phyloP scores from a whole-genome alignment of 1,140 invertebrate species.

The Heliconius himera region DNA sequence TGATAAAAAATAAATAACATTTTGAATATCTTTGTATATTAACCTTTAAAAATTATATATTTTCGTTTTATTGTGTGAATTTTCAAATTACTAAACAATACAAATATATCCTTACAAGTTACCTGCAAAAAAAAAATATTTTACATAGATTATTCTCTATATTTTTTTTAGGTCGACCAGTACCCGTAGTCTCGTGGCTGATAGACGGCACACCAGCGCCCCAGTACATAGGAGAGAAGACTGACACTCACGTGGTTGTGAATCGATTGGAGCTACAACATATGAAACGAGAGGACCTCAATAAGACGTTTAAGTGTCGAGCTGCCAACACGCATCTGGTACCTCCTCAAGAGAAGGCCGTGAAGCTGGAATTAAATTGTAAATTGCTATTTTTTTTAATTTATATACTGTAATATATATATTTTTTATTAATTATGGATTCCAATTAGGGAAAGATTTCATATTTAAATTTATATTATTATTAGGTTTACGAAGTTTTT shows the following conservation, averaged over 20 bases:
- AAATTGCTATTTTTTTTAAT: conserved; percentile 70
- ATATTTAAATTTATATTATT: no score
- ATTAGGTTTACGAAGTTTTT: no score
- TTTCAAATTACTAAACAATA: no score
- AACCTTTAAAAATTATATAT: no score
- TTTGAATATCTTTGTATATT: no score
- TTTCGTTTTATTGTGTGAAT: no score
- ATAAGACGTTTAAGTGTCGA: conserved; percentile 91
- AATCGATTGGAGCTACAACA: conserved; percentile 88
- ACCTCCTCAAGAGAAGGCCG: conserved; percentile 88
- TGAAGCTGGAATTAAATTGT: conserved; percentile 90
- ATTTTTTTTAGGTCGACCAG: conserved; percentile 86
- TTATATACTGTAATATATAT: neutral
- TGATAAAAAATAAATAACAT: no score
- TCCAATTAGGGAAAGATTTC: no score
- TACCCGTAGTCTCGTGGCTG: conserved; percentile 89
- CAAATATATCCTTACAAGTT: no score
- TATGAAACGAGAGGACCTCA: conserved; percentile 88
- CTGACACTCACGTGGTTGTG: conserved; percentile 87
- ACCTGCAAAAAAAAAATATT: neutral
- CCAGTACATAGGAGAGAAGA: conserved; percentile 82
- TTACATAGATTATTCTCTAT: neutral
- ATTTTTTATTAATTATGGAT: neutral
- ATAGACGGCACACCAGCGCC: conserved; percentile 86
- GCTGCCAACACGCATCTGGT: conserved; percentile 94